A percentile compares a stretch with the other conserved stretches of the same genome.
phyloP scores from a whole-genome alignment of 2,113 vertebrate species.

The Caracal caracal region DNA sequence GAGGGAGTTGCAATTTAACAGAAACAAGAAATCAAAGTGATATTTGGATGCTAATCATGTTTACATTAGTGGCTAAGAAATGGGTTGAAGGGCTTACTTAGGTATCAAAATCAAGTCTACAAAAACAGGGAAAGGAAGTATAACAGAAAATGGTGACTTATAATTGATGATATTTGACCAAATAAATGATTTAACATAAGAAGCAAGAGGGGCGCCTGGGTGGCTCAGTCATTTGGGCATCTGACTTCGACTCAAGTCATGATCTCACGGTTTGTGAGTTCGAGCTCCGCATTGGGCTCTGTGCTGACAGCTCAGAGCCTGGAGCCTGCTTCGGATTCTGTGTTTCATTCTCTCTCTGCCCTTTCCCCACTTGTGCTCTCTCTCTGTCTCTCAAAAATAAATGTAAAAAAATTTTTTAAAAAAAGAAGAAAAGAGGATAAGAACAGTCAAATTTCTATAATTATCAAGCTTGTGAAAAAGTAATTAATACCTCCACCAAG shows the following conservation, averaged over 20 bases:
- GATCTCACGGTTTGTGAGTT: too few relatives aligned
- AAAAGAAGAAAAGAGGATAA: not conserved
- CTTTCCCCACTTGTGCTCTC: too few relatives aligned
- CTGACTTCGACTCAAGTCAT: too few relatives aligned
- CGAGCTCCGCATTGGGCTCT: too few relatives aligned
- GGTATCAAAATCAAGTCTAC: conserved; percentile 25
- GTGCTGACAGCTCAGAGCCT: too few relatives aligned
- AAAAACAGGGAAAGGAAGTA: not conserved
- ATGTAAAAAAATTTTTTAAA: not conserved
- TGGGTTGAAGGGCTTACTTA: not conserved
- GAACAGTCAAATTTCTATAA: not conserved
- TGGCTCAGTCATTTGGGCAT: too few relatives aligned
- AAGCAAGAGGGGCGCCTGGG: not conserved
- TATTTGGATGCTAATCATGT: not conserved
- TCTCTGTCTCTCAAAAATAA: too few relatives aligned
- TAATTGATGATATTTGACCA: not conserved
- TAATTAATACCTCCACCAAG: not conserved
- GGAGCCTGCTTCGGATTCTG: too few relatives aligned
- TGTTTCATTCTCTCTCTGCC: too few relatives aligned
- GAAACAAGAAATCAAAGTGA: not conserved
- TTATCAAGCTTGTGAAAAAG: not conserved
- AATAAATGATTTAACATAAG: conserved; percentile 21
- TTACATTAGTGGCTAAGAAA: not conserved
- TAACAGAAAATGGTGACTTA: not conserved
- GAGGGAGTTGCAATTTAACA: not conserved